Evolutionary conservation across 2,113 vertebrate species (phyloP), one percentile per base, ranked within the genome.

Genomic region (Megalops atlanticus): DNA sequence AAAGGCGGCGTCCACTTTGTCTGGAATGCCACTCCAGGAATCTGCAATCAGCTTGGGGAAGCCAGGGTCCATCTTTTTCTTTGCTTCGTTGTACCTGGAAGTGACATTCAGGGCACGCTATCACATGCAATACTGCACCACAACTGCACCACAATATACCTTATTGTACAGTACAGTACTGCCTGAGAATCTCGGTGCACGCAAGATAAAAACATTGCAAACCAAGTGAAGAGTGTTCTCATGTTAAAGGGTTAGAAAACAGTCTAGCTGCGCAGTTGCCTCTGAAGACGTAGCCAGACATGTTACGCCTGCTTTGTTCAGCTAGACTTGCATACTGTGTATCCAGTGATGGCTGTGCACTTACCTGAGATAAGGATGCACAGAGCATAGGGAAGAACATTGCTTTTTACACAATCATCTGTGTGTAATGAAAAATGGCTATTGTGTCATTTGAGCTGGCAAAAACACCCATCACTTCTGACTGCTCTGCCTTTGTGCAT

Each of bases 21-120:
- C 97, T 0, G 97, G 97, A 82, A 99, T 89, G 0, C 96, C 97
- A 8, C 96, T 98, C 98, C 98, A 99, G 84, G 97, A 94, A 69
- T 99, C 97, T 4, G 95, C 96, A 83, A 99, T 98, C 85, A 97
- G 93, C 91, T 97, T 99, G 69, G 97, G 98, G 84, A 97, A 99
- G 58, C 96, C 96, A 5, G 95, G 89, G 54, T 99, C 98, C 96
- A 99, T 98, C 88, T 92, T 96, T 90, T 96, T 95, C 87, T 92
- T 96, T 12, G 93, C 95, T 87, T 99, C 98, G 85, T 99, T 97
- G 85, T 97, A 99, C 85, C 98, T 99, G 87, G 81, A 73, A 45
- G 47, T 79, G 54, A 79, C 68, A 75, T n/a, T 33, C 45, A 45
- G 79, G 4, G 11, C 18, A 75, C 69, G 43, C 27, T 33, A 72